Conservation (phyloP, 2,113 vertebrate genomes). For the Tyto alba region DNA sequence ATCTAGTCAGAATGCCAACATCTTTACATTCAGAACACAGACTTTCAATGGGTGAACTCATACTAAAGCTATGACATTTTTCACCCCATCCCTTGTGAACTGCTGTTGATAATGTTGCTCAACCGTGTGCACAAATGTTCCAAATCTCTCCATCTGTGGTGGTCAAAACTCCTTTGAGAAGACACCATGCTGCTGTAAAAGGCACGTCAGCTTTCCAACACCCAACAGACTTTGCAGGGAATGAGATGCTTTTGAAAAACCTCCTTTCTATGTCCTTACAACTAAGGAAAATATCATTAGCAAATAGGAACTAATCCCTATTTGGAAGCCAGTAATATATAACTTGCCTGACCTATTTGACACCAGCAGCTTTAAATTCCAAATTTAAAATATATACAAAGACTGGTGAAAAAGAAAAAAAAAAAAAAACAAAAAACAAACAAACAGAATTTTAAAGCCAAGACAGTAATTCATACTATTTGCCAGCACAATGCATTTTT, state of each 20-base stretch:
- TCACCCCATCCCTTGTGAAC: not conserved
- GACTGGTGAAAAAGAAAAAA: not conserved
- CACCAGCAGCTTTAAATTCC: not conserved
- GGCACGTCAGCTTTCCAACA: not conserved
- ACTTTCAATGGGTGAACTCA: not conserved
- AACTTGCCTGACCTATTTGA: not conserved
- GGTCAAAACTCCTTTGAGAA: not conserved
- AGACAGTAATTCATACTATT: not conserved
- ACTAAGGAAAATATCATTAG: not conserved
- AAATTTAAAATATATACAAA: not conserved
- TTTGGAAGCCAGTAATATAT: not conserved
- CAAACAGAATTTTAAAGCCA: not conserved
- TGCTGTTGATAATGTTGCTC: not conserved
- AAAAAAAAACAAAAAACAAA: no score
- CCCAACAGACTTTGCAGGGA: accelerated
- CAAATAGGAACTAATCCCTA: not conserved
- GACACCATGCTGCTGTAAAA: not conserved
- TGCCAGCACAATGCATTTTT: not conserved
- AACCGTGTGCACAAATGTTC: not conserved
- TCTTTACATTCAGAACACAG: not conserved
- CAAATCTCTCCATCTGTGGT: not conserved
- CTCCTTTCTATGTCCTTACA: not conserved
- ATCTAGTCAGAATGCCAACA: not conserved
- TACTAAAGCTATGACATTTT: not conserved
- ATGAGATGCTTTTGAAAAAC: not conserved